Percentiles rank a stretch among this genome's conserved stretches.
Conservation (phyloP, 2,797 vertebrate genomes). For the Paramormyrops hopkinsi region DNA sequence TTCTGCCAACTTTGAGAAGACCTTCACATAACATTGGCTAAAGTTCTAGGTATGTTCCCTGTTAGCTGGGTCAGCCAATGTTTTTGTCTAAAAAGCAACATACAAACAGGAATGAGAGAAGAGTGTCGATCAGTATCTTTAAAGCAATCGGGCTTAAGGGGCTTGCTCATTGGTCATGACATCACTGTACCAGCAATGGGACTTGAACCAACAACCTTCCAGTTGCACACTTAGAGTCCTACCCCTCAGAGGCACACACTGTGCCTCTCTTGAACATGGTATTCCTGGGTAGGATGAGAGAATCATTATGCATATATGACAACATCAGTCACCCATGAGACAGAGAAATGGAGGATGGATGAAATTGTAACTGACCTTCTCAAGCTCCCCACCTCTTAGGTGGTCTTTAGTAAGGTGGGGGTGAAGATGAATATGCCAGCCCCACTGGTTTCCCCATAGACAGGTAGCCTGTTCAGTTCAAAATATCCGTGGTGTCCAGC, state of each 20-base stretch:
- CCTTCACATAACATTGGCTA: neutral
- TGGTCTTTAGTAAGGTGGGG: neutral
- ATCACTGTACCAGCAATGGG: neutral
- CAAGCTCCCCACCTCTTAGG: neutral
- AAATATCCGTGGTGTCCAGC: neutral
- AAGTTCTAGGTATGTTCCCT: neutral
- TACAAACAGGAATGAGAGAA: neutral
- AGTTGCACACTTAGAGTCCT: neutral
- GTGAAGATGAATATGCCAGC: neutral
- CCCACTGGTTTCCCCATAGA: neutral
- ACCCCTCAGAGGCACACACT: neutral
- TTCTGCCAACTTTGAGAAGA: neutral
- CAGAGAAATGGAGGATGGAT: neutral
- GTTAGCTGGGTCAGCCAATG: neutral
- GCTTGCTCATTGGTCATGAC: neutral
- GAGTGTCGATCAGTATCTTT: neutral
- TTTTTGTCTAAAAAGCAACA: neutral
- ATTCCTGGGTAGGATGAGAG: neutral
- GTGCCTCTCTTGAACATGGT: neutral
- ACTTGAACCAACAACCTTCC: neutral
- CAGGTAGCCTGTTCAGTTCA: neutral
- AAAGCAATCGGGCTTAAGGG: neutral
- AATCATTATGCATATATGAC: neutral
- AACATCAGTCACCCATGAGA: neutral
- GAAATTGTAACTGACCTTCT: neutral